Conservation (phyloP, 1,140 invertebrate species). For the Hylaeus anthracinus region DNA sequence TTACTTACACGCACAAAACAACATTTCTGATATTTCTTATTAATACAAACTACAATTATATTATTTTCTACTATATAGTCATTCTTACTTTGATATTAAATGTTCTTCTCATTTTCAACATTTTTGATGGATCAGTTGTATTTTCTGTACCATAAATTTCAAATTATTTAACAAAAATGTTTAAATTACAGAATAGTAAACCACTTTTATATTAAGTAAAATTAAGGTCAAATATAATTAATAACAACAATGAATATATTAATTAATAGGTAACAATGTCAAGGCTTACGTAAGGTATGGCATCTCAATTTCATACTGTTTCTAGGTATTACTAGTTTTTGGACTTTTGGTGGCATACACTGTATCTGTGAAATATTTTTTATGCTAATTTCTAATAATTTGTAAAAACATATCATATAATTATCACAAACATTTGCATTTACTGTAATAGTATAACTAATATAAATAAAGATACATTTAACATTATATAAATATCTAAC, state of each 20-base stretch:
- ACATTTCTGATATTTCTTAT: not conserved
- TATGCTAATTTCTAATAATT: not conserved
- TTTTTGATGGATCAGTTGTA: not conserved
- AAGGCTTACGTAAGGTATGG: not conserved
- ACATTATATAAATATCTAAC: not conserved
- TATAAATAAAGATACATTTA: not conserved
- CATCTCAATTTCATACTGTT: conserved; percentile 1
- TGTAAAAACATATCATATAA: not conserved
- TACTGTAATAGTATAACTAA: not conserved
- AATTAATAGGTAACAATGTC: not conserved
- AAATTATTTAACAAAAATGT: not conserved
- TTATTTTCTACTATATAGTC: not conserved
- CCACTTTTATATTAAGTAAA: not conserved
- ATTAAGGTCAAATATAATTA: no score
- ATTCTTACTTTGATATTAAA: conserved; percentile 5
- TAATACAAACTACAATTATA: not conserved
- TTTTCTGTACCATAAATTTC: conserved; percentile 3
- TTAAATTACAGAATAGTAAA: not conserved
- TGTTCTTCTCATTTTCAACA: not conserved
- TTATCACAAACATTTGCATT: not conserved
- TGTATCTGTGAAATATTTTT: not conserved
- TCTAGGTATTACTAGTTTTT: not conserved
- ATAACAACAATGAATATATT: no score
- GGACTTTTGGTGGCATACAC: not conserved
- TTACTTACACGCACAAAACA: not conserved